These are phyloP conservation scores for Leucophenga varia DNA, from an alignment of 1,140 invertebrate species.

Conservation along the genomic window DNA sequence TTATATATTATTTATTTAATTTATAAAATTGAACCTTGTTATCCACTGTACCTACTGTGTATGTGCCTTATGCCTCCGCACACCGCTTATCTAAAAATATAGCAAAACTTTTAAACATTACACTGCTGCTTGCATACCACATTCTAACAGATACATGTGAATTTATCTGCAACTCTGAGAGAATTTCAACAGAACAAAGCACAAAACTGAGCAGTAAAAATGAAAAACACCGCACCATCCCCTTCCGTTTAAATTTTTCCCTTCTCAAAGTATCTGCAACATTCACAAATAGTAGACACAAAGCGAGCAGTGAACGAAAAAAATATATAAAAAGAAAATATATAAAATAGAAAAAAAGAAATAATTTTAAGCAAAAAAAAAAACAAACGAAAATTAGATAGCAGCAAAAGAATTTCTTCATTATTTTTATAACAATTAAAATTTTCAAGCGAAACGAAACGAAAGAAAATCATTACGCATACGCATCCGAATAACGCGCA, in stretches of 20 bases:
- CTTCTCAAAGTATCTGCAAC: neutral
- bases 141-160: too few relatives aligned
- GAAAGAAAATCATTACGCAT: conserved; percentile 5
- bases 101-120: too few relatives aligned
- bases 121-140: too few relatives aligned
- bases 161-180: too few relatives aligned
- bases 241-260: too few relatives aligned
- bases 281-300: neutral
- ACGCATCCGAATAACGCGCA: neutral
- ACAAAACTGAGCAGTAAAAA: conserved; percentile 28
- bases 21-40: too few relatives aligned
- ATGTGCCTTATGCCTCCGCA: too few relatives aligned
- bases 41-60: too few relatives aligned
- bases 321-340: too few relatives aligned
- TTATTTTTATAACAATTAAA: conserved; percentile 18
- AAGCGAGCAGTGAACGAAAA: conserved; percentile 6
- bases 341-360: conserved; percentile 12
- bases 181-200: too few relatives aligned
- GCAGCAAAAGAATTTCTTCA: conserved; percentile 16
- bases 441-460: conserved; percentile 14
- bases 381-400: conserved; percentile 20
- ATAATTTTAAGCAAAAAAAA: conserved; percentile 4
- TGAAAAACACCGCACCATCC: conserved; percentile 11
- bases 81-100: too few relatives aligned
- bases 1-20: too few relatives aligned